A percentile compares a stretch with the other conserved stretches of the same genome.
These are phyloP conservation scores for Porites lutea DNA, from an alignment of 64 coral and sea anemone genomes.

Conservation along the genomic window DNA sequence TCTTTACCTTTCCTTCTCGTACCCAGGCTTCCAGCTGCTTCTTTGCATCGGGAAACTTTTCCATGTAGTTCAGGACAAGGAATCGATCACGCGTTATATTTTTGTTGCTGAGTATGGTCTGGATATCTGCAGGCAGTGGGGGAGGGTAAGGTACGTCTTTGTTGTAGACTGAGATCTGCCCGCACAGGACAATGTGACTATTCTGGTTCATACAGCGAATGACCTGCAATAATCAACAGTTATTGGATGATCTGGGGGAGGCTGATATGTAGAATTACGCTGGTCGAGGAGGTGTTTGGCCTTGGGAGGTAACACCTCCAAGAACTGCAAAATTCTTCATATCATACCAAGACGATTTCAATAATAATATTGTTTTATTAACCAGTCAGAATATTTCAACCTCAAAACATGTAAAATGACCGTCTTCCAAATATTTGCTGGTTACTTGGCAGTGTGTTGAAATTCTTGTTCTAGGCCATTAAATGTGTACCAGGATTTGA, in stretches of 20 bases:
- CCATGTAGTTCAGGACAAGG: constrained; percentile 50
- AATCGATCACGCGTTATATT: constrained; percentile 86
- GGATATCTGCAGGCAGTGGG: constrained; percentile 64
- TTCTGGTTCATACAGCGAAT: constrained; percentile 86
- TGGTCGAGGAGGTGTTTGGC: too few species aligned
- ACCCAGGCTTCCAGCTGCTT: constrained; percentile 79
- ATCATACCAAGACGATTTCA: too few species aligned
- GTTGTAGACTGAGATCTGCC: constrained; percentile 90
- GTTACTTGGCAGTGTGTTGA: too few species aligned
- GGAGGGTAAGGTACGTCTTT: constrained; percentile 76
- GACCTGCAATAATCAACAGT: constrained; percentile 42
- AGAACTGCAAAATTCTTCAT: too few species aligned
- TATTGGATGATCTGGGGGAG: not conserved
- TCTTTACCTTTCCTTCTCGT: constrained; percentile 77
- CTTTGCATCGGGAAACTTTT: constrained; percentile 54
- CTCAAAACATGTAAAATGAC: too few species aligned
- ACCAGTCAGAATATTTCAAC: too few species aligned
- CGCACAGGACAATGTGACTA: constrained; percentile 84
- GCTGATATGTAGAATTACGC: not conserved
- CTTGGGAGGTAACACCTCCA: too few species aligned
- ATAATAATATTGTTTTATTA: too few species aligned
- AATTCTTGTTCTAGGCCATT: too few species aligned
- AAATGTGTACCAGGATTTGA: too few species aligned
- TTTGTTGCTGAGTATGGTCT: constrained; percentile 45
- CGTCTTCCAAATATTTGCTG: too few species aligned